These are phyloP conservation scores for Norana najaformis DNA, from an alignment of 2,888 invertebrate species.

Conservation along the genomic window DNA sequence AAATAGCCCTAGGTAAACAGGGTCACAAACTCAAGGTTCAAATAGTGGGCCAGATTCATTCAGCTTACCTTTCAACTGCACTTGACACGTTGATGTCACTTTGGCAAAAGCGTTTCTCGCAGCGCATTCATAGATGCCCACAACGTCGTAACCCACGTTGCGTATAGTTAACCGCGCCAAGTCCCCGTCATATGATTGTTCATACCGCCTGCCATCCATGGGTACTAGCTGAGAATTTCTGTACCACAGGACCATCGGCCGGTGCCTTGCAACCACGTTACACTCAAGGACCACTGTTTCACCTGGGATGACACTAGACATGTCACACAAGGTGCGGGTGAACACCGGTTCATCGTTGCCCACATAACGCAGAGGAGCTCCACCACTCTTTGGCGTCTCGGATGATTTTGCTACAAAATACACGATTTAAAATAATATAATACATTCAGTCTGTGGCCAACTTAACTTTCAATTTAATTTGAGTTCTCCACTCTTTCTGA, in stretches of 20 bases:
- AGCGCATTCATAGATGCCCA: conserved; percentile 26
- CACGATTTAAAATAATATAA: background rate
- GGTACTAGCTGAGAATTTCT: conserved; percentile 1
- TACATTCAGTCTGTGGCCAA: no score
- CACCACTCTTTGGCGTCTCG: background rate
- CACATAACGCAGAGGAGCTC: background rate
- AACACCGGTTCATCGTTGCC: background rate
- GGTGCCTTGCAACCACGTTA: background rate
- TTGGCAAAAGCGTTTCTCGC: conserved; percentile 30
- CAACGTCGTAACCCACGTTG: conserved; percentile 1
- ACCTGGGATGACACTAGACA: background rate
- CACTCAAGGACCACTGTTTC: background rate
- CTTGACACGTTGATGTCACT: background rate
- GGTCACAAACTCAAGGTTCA: background rate
- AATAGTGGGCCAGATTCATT: background rate
- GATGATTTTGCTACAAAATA: conserved; percentile 7
- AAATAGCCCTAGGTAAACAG: background rate
- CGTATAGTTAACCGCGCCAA: background rate
- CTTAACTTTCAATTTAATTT: no score
- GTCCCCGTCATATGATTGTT: conserved; percentile 25
- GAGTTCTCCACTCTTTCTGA: no score
- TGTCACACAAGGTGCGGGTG: background rate
- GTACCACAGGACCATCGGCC: conserved; percentile 27
- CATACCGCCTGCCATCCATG: background rate
- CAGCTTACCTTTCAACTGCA: background rate